phyloP scores from a whole-genome alignment of 2,888 invertebrate genomes.

The Drosophila demipolita region DNA sequence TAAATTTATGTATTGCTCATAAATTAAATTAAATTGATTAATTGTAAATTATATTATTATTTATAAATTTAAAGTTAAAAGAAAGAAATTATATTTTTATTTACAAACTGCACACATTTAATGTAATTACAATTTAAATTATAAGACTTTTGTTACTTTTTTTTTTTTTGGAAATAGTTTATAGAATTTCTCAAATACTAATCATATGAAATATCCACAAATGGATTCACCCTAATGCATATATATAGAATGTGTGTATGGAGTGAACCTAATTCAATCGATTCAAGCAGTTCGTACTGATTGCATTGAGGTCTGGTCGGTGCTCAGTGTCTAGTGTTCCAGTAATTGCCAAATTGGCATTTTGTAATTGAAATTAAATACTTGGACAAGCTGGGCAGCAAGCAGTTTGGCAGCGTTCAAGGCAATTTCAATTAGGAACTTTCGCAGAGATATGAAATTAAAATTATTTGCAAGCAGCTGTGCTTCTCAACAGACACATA shows the following conservation, averaged over 20 bases:
- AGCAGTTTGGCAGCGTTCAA: conserved; percentile 23
- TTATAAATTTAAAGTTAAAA: neutral
- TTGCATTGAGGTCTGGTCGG: conserved; percentile 44
- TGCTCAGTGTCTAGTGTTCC: conserved; percentile 29
- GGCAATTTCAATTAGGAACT: conserved; percentile 76
- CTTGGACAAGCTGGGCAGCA: conserved; percentile 44
- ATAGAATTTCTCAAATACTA: neutral
- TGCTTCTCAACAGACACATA: conserved; percentile 33
- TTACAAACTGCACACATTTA: neutral
- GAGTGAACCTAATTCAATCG: conserved; percentile 1
- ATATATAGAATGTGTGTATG: neutral
- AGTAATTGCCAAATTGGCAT: conserved; percentile 57
- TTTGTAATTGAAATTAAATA: conserved; percentile 75
- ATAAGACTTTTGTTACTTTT: neutral
- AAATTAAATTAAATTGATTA: no score
- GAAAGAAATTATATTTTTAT: neutral
- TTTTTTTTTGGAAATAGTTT: neutral
- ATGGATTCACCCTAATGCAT: conserved; percentile 15
- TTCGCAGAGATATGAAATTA: conserved; percentile 73
- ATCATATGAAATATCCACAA: neutral
- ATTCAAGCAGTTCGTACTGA: conserved; percentile 22
- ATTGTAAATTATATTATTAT: neutral
- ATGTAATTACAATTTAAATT: neutral
- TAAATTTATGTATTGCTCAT: neutral
- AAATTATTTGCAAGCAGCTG: conserved; percentile 78